Conservation (phyloP, 2,113 vertebrate genomes). For the Syrrhaptes paradoxus region DNA sequence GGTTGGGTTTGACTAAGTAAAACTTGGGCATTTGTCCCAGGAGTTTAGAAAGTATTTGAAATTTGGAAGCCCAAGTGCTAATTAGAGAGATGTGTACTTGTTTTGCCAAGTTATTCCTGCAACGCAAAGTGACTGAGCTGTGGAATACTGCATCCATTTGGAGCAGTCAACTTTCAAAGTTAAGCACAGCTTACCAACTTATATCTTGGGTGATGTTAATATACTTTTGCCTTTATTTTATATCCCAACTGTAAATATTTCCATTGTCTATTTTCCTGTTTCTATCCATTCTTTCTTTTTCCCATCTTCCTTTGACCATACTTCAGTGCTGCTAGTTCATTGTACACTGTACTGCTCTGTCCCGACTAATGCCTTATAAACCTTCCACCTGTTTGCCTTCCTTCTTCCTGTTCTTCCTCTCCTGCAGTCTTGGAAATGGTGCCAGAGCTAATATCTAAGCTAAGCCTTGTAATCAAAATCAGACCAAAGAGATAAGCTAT, state of each 20-base stretch:
- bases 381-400: background rate
- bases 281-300: background rate
- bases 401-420: background rate
- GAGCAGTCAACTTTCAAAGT: background rate
- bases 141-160: background rate
- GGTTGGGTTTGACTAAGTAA: background rate
- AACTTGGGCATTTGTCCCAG: background rate
- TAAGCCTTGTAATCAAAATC: background rate
- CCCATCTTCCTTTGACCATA: background rate
- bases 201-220: background rate
- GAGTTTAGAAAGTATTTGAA: background rate
- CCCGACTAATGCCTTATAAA: background rate
- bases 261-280: background rate
- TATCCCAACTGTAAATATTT: background rate
- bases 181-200: background rate
- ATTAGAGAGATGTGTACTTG: background rate
- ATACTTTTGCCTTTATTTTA: background rate
- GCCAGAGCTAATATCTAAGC: background rate
- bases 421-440: background rate
- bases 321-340: background rate
- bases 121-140: background rate
- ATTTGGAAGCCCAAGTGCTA: background rate
- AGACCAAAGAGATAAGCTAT: background rate
- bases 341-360: background rate
- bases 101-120: background rate